Evolutionary conservation across 1,140 invertebrate genomes (phyloP).

Genomic region (Whitmania pigra): DNA sequence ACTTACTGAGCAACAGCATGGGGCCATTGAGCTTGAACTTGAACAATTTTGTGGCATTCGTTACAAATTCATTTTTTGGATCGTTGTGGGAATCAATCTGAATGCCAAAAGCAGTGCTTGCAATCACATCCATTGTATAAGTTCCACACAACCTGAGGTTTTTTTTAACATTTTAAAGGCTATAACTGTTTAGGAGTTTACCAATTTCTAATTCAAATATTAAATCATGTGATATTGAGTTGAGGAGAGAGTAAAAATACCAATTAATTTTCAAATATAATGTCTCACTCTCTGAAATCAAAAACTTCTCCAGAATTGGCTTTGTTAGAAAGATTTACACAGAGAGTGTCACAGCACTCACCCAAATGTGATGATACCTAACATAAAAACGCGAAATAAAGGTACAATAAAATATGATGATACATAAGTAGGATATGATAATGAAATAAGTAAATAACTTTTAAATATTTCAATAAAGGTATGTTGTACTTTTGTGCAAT

Average conservation of each 20-base stretch:
- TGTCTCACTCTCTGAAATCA: background rate
- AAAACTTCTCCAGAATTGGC: background rate
- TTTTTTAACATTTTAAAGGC: no score
- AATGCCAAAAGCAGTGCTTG: conserved; percentile 49
- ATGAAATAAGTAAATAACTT: no score
- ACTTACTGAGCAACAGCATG: background rate
- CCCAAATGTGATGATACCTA: background rate
- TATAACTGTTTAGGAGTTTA: no score
- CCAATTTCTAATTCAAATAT: no score
- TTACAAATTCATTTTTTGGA: conserved; percentile 36
- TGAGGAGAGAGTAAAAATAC: no score
- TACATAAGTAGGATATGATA: no score
- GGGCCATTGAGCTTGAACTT: conserved; percentile 12
- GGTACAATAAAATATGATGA: no score
- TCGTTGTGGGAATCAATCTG: conserved; percentile 47
- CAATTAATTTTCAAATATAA: background rate
- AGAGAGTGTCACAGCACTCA: background rate
- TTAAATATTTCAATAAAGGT: no score
- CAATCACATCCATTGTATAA: conserved; percentile 52
- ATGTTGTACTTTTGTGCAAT: no score
- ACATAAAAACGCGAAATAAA: background rate
- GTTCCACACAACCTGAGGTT: conserved; percentile 33
- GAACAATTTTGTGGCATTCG: conserved; percentile 30
- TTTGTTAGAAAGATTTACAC: background rate
- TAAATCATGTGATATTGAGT: no score